Evolutionary conservation across 2,888 invertebrate genomes (phyloP).

Genomic region (Meteorus colon): DNA sequence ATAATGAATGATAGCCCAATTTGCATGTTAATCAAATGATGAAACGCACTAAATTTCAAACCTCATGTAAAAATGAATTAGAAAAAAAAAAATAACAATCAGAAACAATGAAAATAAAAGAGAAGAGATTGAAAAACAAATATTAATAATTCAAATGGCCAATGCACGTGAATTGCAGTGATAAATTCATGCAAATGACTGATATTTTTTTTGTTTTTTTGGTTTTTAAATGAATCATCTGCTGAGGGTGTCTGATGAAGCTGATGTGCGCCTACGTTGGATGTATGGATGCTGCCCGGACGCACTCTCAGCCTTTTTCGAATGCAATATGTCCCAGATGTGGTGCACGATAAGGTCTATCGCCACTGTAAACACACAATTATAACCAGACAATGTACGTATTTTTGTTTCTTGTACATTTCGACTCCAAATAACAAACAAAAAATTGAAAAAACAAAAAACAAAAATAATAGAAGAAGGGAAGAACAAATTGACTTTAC

Average conservation of each 20-base stretch:
- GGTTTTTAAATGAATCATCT: slow-evolving; percentile 66
- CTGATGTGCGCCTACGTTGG: slow-evolving; percentile 70
- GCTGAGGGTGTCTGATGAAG: slow-evolving; percentile 72
- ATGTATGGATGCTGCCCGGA: slow-evolving; percentile 74
- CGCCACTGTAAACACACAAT: slow-evolving; percentile 90
- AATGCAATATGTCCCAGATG: slow-evolving; percentile 95
- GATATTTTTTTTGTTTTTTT: slow-evolving; percentile 44
- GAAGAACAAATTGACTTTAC: neutral
- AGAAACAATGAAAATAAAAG: slow-evolving; percentile 24
- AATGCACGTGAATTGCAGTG: slow-evolving; percentile 25
- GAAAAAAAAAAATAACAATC: neutral
- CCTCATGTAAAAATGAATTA: neutral
- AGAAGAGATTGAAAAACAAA: neutral
- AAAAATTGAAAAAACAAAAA: too few relatives aligned
- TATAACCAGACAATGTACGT: slow-evolving; percentile 75
- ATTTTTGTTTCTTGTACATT: slow-evolving; percentile 35
- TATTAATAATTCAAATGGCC: neutral
- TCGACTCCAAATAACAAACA: neutral
- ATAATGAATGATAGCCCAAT: neutral
- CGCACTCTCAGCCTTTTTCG: slow-evolving; percentile 74
- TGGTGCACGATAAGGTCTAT: slow-evolving; percentile 99
- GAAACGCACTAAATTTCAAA: neutral
- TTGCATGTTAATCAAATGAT: neutral
- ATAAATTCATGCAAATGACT: slow-evolving; percentile 48
- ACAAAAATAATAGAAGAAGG: neutral